A percentile compares a stretch with the other conserved stretches of the same genome.
Conservation (phyloP, 2,888 invertebrate genomes). For the Parascotia fuliginaria region DNA sequence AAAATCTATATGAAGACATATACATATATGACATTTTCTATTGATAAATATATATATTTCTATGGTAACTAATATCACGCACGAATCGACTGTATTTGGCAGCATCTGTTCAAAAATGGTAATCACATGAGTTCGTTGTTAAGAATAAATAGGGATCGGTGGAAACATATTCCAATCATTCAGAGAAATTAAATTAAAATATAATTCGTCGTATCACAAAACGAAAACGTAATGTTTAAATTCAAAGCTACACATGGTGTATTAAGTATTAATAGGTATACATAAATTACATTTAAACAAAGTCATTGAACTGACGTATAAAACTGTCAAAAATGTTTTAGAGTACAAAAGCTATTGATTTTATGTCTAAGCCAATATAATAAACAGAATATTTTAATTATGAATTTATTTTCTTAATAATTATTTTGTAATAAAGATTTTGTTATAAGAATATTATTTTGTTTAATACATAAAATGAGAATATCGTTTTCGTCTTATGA, state of each 20-base stretch:
- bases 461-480: background rate
- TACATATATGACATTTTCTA: slow-evolving; percentile 53
- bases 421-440: too few relatives aligned
- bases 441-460: too few relatives aligned
- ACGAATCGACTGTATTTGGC: slow-evolving; percentile 64
- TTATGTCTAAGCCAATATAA: too few relatives aligned
- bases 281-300: too few relatives aligned
- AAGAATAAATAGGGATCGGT: slow-evolving; percentile 70
- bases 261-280: too few relatives aligned
- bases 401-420: too few relatives aligned
- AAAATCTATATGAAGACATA: slow-evolving; percentile 54
- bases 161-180: slow-evolving; percentile 60
- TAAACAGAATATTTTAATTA: too few relatives aligned
- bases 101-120: slow-evolving; percentile 40
- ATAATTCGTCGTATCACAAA: slow-evolving; percentile 55
- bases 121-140: slow-evolving; percentile 41
- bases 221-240: slow-evolving; percentile 61
- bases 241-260: too few relatives aligned
- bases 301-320: too few relatives aligned
- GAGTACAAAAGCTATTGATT: too few relatives aligned
- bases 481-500: slow-evolving; percentile 66
- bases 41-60: slow-evolving; percentile 52
- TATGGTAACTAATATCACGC: slow-evolving; percentile 84
- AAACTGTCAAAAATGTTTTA: too few relatives aligned
- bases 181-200: slow-evolving; percentile 51